phyloP scores from a whole-genome alignment of 2,888 invertebrate species.

The Embidobia sp. region DNA sequence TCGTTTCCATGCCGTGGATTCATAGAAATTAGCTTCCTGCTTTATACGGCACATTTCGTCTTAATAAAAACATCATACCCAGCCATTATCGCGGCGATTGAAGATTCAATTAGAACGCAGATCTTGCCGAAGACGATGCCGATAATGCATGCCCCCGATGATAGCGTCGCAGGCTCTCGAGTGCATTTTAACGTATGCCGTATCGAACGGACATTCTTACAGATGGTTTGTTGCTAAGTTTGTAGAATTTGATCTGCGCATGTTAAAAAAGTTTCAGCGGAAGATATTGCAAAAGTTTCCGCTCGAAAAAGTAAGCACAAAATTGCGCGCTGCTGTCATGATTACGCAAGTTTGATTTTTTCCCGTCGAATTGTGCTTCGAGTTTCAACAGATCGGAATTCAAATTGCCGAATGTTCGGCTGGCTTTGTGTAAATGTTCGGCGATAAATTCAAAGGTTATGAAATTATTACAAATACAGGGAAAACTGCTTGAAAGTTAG shows the following conservation, averaged over 20 bases:
- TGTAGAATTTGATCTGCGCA: conserved; percentile 13
- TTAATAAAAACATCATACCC: conserved; percentile 16
- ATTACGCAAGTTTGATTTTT: conserved; percentile 19
- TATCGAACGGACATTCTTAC: conserved; percentile 15
- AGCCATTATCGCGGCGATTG: conserved; percentile 2
- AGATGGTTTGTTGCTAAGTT: conserved; percentile 29
- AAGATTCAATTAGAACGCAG: conserved; percentile 14
- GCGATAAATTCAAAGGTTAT: no score
- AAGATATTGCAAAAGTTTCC: conserved; percentile 30
- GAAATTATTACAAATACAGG: no score
- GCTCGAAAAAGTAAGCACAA: background rate
- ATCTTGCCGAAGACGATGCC: no score
- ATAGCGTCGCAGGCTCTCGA: background rate
- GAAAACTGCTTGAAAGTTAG: no score
- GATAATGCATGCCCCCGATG: no score
- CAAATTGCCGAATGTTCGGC: no score
- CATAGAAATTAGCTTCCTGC: conserved; percentile 45
- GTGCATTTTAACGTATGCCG: background rate
- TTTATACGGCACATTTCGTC: conserved; percentile 28
- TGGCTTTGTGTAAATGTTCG: no score
- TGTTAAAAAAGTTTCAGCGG: conserved; percentile 13
- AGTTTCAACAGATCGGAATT: background rate
- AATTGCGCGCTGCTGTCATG: conserved; percentile 16
- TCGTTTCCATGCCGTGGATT: conserved; percentile 33
- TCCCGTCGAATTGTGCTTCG: no score